phyloP scores from a whole-genome alignment of 2,113 vertebrate genomes.

The Otis tarda region DNA sequence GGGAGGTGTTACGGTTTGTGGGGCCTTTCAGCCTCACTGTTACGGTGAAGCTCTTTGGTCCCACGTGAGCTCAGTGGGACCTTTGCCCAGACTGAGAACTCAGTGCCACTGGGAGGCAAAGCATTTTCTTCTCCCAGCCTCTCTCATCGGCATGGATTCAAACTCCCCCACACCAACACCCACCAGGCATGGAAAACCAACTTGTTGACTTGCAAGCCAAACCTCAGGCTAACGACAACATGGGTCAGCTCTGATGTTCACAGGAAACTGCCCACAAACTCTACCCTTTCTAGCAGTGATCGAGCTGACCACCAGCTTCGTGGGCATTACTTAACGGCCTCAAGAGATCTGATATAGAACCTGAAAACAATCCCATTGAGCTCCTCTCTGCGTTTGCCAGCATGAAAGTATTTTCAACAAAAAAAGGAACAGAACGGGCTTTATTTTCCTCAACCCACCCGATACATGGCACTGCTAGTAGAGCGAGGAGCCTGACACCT shows the following conservation, averaged over 20 bases:
- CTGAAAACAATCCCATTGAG: neutral
- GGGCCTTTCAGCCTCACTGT: neutral
- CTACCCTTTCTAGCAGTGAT: neutral
- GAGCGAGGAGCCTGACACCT: neutral
- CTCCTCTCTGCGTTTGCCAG: neutral
- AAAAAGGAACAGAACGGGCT: neutral
- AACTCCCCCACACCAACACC: neutral
- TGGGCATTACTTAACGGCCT: neutral
- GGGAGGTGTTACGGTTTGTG: neutral
- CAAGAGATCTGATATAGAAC: neutral
- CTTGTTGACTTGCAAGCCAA: neutral
- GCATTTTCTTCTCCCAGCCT: neutral
- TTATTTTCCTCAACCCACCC: fast-evolving
- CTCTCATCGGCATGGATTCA: neutral
- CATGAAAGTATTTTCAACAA: neutral
- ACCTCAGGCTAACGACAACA: neutral
- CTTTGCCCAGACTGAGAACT: neutral
- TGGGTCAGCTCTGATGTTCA: neutral
- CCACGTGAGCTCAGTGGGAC: neutral
- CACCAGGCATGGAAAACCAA: neutral
- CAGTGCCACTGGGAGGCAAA: neutral
- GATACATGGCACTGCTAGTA: neutral
- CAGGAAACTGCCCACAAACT: neutral
- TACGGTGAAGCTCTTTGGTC: neutral
- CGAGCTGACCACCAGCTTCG: neutral